Percentiles rank a stretch among this genome's conserved stretches.
These are phyloP conservation scores for Melanotaenia parkinsoni DNA, from an alignment of 2,797 vertebrate species.

Conservation along the genomic window DNA sequence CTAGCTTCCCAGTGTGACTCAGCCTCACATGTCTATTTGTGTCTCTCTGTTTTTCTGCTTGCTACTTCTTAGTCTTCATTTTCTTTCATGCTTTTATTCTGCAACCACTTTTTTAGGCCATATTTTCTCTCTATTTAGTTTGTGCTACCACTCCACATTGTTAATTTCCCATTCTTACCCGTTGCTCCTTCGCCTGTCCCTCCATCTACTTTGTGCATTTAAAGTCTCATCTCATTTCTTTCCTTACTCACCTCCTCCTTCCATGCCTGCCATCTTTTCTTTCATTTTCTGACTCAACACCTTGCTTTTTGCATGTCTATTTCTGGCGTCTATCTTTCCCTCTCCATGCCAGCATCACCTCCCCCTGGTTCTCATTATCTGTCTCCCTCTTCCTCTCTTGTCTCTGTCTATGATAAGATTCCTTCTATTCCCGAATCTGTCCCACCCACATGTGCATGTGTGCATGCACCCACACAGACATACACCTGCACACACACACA, in stretches of 20 bases:
- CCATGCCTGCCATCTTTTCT: slow-evolving; percentile 62
- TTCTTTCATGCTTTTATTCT: slow-evolving; percentile 44
- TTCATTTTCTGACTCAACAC: slow-evolving; percentile 85
- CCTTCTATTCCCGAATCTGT: slow-evolving; percentile 69
- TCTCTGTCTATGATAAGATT: slow-evolving; percentile 74
- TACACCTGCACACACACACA: slow-evolving; percentile 2
- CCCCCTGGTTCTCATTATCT: slow-evolving; percentile 84
- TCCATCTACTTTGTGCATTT: slow-evolving; percentile 34
- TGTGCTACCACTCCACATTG: slow-evolving; percentile 34
- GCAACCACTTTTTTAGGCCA: slow-evolving; percentile 1
- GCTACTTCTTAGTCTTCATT: slow-evolving; percentile 33
- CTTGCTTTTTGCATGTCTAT: slow-evolving; percentile 81
- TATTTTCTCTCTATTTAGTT: slow-evolving; percentile 8
- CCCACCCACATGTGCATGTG: slow-evolving; percentile 67
- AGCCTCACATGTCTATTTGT: slow-evolving; percentile 67
- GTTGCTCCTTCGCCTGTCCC: slow-evolving; percentile 35
- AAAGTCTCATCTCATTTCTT: slow-evolving; percentile 42
- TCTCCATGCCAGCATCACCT: slow-evolving; percentile 76
- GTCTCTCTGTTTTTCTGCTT: slow-evolving; percentile 30
- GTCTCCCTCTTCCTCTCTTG: slow-evolving; percentile 69
- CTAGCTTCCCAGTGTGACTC: slow-evolving; percentile 71
- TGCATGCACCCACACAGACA: slow-evolving; percentile 8
- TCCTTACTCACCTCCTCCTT: slow-evolving; percentile 28
- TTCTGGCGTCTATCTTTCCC: slow-evolving; percentile 76
- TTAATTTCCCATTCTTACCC: slow-evolving; percentile 47